A percentile compares a stretch with the other conserved stretches of the same genome.
phyloP scores from a whole-genome alignment of 2,888 invertebrate genomes.

The Yponomeuta evonymella region DNA sequence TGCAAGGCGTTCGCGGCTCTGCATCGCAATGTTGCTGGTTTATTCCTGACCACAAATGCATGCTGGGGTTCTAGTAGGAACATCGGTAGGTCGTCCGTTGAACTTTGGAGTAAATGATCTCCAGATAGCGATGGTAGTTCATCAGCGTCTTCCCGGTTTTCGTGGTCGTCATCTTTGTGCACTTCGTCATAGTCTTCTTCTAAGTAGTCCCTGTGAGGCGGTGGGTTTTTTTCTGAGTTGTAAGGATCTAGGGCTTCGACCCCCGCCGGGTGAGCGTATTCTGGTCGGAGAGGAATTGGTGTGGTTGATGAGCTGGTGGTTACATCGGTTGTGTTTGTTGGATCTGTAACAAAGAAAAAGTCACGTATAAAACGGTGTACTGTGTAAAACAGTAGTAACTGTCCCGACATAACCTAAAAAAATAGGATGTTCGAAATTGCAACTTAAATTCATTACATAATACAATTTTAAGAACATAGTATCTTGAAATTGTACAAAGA shows the following conservation, averaged over 20 bases:
- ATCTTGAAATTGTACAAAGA: too few relatives aligned
- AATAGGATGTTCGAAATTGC: too few relatives aligned
- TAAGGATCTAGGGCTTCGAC: slow-evolving; percentile 69
- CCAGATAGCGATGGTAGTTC: slow-evolving; percentile 66
- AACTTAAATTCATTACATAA: too few relatives aligned
- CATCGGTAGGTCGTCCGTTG: slow-evolving; percentile 85
- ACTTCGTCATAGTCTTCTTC: slow-evolving; percentile 70
- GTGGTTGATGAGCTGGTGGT: slow-evolving; percentile 53
- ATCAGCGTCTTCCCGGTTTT: slow-evolving; percentile 67
- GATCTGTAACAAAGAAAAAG: slow-evolving; percentile 51
- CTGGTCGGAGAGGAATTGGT: slow-evolving; percentile 59
- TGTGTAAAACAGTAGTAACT: too few relatives aligned
- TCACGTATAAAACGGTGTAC: too few relatives aligned
- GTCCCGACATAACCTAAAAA: too few relatives aligned
- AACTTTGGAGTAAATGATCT: slow-evolving; percentile 67
- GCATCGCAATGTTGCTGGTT: slow-evolving; percentile 92
- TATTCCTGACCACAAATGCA: slow-evolving; percentile 92
- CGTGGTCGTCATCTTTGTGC: slow-evolving; percentile 66
- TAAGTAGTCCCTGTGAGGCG: slow-evolving; percentile 56
- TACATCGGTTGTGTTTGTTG: slow-evolving; percentile 51
- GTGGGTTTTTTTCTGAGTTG: slow-evolving; percentile 62
- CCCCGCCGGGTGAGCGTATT: slow-evolving; percentile 68
- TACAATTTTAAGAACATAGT: too few relatives aligned
- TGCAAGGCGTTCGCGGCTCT: slow-evolving; percentile 91
- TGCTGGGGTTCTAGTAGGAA: slow-evolving; percentile 92